Conservation (phyloP, 2,113 vertebrate genomes). For the Microtus oregoni region DNA sequence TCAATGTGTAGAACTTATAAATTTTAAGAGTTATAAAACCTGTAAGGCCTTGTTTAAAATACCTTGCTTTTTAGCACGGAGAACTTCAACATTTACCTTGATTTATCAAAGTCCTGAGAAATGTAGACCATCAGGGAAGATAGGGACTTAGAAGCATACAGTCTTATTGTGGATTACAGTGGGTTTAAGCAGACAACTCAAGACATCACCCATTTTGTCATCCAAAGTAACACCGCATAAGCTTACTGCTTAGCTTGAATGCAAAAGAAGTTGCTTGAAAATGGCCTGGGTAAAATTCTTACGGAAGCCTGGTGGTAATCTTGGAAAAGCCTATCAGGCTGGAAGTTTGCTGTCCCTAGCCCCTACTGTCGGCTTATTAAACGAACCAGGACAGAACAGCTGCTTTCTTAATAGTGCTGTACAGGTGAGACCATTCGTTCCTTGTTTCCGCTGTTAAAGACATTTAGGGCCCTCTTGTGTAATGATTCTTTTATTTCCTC, state of each 20-base stretch:
- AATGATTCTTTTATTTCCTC: background rate
- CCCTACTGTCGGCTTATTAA: conserved; percentile 96
- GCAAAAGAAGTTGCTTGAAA: conserved; percentile 74
- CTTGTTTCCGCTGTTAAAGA: background rate
- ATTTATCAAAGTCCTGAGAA: conserved; percentile 11
- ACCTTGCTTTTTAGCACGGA: background rate
- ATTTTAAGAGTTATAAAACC: conserved; percentile 61
- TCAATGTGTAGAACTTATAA: background rate
- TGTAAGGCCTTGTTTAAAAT: conserved; percentile 49
- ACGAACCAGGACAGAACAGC: conserved; percentile 98
- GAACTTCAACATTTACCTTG: background rate
- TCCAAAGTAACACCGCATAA: conserved; percentile 57
- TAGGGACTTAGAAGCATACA: conserved; percentile 19
- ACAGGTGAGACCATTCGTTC: conserved; percentile 89
- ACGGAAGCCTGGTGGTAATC: conserved; percentile 93
- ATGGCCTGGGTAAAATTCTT: conserved; percentile 99
- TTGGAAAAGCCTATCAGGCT: conserved; percentile 95
- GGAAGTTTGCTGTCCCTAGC: conserved; percentile 97
- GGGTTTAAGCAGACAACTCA: conserved; percentile 33
- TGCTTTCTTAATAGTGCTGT: conserved; percentile 99
- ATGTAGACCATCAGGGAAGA: conserved; percentile 29
- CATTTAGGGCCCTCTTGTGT: background rate
- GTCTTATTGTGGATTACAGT: conserved; percentile 44
- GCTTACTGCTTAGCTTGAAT: background rate
- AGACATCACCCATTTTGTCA: conserved; percentile 41